Conservation (phyloP, 2,888 invertebrate genomes). For the Globia sparganii region DNA sequence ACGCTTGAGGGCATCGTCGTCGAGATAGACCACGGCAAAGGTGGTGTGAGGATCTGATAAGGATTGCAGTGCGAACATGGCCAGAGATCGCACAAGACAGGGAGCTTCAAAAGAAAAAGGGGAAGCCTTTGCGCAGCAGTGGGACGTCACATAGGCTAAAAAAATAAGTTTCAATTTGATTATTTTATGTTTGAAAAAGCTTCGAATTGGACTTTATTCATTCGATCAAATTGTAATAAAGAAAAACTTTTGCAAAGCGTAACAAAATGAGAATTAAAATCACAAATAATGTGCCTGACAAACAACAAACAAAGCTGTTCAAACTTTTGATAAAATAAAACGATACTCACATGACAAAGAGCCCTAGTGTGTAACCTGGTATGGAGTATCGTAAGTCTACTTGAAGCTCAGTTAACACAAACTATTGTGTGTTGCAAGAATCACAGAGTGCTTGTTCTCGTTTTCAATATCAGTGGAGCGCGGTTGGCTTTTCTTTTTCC, state of each 20-base stretch:
- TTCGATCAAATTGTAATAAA: neutral
- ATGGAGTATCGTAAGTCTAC: constrained; percentile 57
- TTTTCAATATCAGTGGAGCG: constrained; percentile 74
- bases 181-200: neutral
- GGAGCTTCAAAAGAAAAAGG: too few relatives aligned
- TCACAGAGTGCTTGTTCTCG: constrained; percentile 74
- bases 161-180: neutral
- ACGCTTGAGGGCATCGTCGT: neutral
- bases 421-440: constrained; percentile 70
- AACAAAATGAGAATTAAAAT: constrained; percentile 21
- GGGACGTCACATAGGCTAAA: too few relatives aligned
- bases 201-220: neutral
- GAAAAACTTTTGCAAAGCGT: neutral
- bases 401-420: constrained; percentile 66
- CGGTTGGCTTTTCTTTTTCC: constrained; percentile 62
- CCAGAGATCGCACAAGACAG: too few relatives aligned
- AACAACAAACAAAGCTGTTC: too few relatives aligned
- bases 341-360: constrained; percentile 25
- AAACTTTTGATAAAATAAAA: constrained; percentile 40
- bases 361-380: constrained; percentile 47
- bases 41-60: too few relatives aligned
- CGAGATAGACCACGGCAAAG: neutral
- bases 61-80: too few relatives aligned
- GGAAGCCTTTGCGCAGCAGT: too few relatives aligned
- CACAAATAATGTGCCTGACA: constrained; percentile 7